Evolutionary conservation across 2,888 invertebrate species (phyloP).

Genomic region (Formica aserva): DNA sequence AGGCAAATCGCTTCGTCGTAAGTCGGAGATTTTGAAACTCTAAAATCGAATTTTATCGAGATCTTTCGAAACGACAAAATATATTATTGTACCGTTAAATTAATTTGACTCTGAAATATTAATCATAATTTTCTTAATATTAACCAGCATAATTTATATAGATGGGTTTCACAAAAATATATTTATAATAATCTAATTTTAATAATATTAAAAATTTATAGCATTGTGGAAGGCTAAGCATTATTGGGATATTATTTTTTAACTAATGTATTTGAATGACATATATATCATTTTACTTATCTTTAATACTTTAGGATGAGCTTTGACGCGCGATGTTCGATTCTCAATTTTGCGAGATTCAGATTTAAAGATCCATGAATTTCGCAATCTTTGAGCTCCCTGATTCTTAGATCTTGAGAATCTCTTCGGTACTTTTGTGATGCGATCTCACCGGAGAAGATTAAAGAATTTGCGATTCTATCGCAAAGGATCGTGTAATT

Average conservation of each 20-base stretch:
- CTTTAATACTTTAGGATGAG: neutral
- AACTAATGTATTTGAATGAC: neutral
- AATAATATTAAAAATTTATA: neutral
- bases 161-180: neutral
- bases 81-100: neutral
- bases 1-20: constrained; percentile 58
- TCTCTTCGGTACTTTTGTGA: neutral
- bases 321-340: neutral
- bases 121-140: neutral
- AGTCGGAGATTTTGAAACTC: neutral
- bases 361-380: neutral
- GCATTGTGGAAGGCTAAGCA: neutral
- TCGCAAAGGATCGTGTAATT: constrained; percentile 10
- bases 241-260: neutral
- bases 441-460: neutral
- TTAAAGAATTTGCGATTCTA: neutral
- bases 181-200: neutral
- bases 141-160: neutral
- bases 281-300: neutral
- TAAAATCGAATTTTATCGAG: neutral
- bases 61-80: neutral
- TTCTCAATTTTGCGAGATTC: neutral
- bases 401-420: neutral
- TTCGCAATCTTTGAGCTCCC: neutral
- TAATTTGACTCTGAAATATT: neutral